Conservation (phyloP, 1,140 invertebrate species). For the Agrypnia vestita region DNA sequence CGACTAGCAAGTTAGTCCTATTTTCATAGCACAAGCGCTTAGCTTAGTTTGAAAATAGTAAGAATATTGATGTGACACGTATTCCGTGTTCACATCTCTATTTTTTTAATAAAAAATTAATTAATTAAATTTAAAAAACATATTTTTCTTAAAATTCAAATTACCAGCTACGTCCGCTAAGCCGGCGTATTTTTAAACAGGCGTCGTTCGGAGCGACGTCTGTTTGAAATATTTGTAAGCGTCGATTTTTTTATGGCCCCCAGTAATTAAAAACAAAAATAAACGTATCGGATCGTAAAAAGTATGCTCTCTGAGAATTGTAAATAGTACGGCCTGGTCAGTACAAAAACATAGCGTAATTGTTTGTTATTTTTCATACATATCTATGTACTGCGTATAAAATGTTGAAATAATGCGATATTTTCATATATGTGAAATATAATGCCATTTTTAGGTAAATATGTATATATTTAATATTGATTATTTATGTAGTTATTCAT, state of each 20-base stretch:
- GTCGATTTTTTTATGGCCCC: constrained; percentile 58
- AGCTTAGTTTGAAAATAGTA: too few relatives aligned
- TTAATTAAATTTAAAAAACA: too few relatives aligned
- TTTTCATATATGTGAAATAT: too few relatives aligned
- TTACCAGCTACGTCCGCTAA: neutral
- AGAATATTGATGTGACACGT: too few relatives aligned
- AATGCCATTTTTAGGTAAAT: too few relatives aligned
- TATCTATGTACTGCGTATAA: constrained; percentile 5
- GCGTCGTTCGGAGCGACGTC: constrained; percentile 47
- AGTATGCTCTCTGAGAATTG: constrained; percentile 43
- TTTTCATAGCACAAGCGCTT: too few relatives aligned
- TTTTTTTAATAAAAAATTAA: too few relatives aligned
- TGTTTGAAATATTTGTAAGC: constrained; percentile 54
- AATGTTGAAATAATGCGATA: neutral
- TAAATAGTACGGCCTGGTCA: constrained; percentile 39
- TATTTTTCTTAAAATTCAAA: too few relatives aligned
- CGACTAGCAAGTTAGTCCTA: too few relatives aligned
- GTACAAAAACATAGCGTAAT: neutral
- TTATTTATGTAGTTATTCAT: too few relatives aligned
- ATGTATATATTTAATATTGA: too few relatives aligned
- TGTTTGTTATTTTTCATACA: constrained; percentile 15
- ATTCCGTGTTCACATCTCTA: too few relatives aligned
- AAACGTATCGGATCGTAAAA: constrained; percentile 59
- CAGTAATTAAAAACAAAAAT: constrained; percentile 61
- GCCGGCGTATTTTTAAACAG: constrained; percentile 35